Conservation (phyloP, 1,140 invertebrate genomes). For the Oscheius sp. region DNA sequence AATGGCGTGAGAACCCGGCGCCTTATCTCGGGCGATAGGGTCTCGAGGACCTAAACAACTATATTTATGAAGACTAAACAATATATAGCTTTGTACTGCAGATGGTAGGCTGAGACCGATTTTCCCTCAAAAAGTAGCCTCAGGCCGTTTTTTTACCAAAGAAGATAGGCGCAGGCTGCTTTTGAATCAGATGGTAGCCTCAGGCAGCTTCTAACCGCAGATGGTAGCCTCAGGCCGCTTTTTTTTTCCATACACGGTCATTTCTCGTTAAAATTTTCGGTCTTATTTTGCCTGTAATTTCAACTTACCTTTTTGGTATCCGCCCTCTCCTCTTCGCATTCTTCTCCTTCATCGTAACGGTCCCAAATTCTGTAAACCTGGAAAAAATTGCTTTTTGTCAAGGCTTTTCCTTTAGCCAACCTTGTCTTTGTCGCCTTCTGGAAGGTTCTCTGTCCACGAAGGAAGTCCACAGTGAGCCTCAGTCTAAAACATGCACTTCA, state of each 20-base stretch:
- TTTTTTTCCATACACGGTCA: too few species aligned
- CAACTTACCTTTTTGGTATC: background rate
- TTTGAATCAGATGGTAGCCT: too few species aligned
- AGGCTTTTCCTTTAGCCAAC: background rate
- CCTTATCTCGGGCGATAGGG: background rate
- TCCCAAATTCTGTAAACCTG: background rate
- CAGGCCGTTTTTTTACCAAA: too few species aligned
- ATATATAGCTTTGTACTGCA: too few species aligned
- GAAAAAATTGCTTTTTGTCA: background rate
- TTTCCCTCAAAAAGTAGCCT: too few species aligned
- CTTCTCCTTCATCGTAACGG: background rate
- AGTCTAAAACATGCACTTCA: too few species aligned
- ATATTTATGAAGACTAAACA: too few species aligned
- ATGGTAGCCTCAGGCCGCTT: too few species aligned
- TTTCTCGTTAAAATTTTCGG: too few species aligned
- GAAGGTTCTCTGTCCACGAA: background rate
- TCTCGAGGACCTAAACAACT: background rate
- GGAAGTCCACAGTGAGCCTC: background rate
- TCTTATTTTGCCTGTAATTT: background rate
- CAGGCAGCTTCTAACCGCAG: too few species aligned
- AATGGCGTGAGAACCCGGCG: background rate
- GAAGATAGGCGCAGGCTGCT: too few species aligned
- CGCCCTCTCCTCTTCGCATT: background rate
- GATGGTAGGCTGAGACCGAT: too few species aligned
- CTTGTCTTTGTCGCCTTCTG: background rate